Evolutionary conservation across 2,888 invertebrate genomes (phyloP), one percentile per base, ranked within the genome.

Genomic region (Calliopum simillimum): DNA sequence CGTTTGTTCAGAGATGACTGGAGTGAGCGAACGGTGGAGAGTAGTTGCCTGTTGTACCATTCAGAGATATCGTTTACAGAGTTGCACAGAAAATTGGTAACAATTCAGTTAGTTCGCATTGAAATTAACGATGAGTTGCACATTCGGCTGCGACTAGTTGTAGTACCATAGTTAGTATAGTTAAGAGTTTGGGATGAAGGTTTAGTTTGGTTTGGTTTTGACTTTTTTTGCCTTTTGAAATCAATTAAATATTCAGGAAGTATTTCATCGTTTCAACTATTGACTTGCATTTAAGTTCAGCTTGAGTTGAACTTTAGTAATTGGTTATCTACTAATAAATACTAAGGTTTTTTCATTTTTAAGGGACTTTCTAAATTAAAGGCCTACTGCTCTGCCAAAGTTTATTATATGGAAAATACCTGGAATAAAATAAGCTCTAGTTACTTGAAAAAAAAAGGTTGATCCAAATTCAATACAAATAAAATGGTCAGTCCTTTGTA

Each of bases 31-130:
- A 4, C 19, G 55, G 49, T 14, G 19, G 14, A n/a, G 21, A 33
- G 46, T 25, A 23, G 46, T 19, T 59, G 70, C 13, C 59, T 64
- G 53, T 70, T 59, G 70, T 70, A 65, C 65, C 65, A 65, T 70
- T 70, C 65, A 51, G 70, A 51, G 70, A 70, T 70, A 70, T 70
- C 70, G 59, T 33, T 25, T 25, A 51, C 49, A 56, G 23, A 68
- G 68, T n/a, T n/a, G n/a, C 51, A n/a, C 12, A 56, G 49, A 69
- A 59, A 65, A 33, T 65, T 19, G 13, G 43, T 51, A 53, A 12
- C 33, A 44, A 33, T 2, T 2, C 3, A 33, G 21, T 14, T 14
- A 51, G 41, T 65, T 43, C 14, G 43, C 44, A 43, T 65, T 41
- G 53, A 53, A 55, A 53, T 43, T 3, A 4, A 33, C 33, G 43